These are phyloP conservation scores for Calameuta pallipes DNA, from an alignment of 2,888 invertebrate genomes.

Conservation along the genomic window DNA sequence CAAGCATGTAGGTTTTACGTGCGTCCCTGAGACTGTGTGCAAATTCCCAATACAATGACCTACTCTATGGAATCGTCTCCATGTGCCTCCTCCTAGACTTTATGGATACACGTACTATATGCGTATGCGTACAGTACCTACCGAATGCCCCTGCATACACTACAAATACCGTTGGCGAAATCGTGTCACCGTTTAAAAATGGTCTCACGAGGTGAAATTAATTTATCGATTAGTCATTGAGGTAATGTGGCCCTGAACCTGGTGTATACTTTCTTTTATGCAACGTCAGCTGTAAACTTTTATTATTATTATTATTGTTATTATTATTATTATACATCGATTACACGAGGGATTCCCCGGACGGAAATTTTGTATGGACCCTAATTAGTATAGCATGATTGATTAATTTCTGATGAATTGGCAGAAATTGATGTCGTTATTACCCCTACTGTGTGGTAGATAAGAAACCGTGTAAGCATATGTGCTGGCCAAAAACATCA, in stretches of 20 bases:
- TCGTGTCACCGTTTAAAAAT: neutral
- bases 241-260: neutral
- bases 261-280: neutral
- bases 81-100: slow-evolving; percentile 15
- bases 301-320: neutral
- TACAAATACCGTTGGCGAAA: neutral
- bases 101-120: neutral
- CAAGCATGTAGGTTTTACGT: slow-evolving; percentile 58
- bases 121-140: neutral
- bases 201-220: neutral
- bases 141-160: neutral
- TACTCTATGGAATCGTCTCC: slow-evolving; percentile 45
- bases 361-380: neutral
- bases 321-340: neutral
- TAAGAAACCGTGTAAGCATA: slow-evolving; percentile 53
- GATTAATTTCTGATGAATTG: neutral
- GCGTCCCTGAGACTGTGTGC: slow-evolving; percentile 46
- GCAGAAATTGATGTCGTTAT: neutral
- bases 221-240: neutral
- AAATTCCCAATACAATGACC: slow-evolving; percentile 54
- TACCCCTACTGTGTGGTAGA: slow-evolving; percentile 46
- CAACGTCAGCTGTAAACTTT: neutral
- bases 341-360: neutral
- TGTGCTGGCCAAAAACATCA: slow-evolving; percentile 49
- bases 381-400: neutral